Base-by-base conservation (phyloP, 2,797 vertebrate genomes). In the Mastacembelus armatus region DNA sequence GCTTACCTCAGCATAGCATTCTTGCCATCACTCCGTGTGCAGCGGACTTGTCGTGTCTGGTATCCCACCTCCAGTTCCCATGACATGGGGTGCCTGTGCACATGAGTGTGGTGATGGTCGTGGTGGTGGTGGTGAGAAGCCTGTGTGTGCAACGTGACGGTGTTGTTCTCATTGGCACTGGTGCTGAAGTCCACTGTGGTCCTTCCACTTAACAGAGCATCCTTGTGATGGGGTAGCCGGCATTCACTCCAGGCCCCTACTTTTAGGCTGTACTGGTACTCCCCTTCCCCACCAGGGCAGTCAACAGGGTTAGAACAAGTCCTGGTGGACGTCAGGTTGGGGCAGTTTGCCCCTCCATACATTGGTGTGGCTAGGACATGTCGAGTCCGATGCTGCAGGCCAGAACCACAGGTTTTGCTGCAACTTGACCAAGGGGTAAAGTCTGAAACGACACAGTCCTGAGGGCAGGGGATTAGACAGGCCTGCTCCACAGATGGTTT, bases 391-490 rank as follows among this genome's bases (percentile, higher is more conserved):
- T 98, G 94, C 81, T 96, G 96, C 39, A 95, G 66, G 40, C 91
- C 90, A 27, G 40, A 30, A 5, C 93, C 85, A 0, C 98, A 99
- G 1, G 87, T 93, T 45, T 80, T 65, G 56, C 93, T 89, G 24
- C 98, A 99, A 49, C 56, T 68, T 0, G 98, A 98, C 98, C 98
- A 99, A 1, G 74, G 22, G 0, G 94, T 96, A 85, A 98, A 99
- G 74, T 95, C 92, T 0, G 98, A 97, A 1, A 98, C 94, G 0
- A 99, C 91, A 10, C 98, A 99, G 85, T 96, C 95, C 73, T 95
- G 94, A 0, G 98, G 98, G 69, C 98, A 99, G 3, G 98, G 97
- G 47, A 97, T 93, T 67, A 99, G 94, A 83, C 98, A 99, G 1
- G 96, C 96, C 88, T 99, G 97, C 80, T 99, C 97, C 0, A 84